phyloP scores from a whole-genome alignment of 2,113 vertebrate species.

The Nettapus auritus region DNA sequence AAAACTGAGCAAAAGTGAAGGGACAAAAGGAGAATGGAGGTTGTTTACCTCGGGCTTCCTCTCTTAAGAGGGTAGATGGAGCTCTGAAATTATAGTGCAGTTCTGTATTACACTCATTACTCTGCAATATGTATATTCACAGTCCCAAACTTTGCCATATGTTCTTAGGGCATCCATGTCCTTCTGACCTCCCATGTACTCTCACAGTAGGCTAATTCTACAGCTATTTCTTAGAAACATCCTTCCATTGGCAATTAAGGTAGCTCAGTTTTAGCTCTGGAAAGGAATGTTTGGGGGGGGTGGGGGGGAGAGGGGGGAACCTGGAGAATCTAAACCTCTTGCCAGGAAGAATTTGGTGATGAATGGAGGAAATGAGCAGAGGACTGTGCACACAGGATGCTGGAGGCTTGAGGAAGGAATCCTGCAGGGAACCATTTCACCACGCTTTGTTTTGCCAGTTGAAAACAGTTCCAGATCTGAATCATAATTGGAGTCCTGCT shows the following conservation, averaged over 20 bases:
- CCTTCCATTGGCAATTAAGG: neutral
- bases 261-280: neutral
- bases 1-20: neutral
- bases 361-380: slow-evolving; percentile 15
- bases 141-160: neutral
- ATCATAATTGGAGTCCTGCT: slow-evolving; percentile 7
- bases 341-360: slow-evolving; percentile 14
- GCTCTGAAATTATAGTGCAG: neutral
- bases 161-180: neutral
- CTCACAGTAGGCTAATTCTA: neutral
- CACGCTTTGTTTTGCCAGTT: slow-evolving; percentile 29
- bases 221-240: neutral
- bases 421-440: neutral
- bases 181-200: neutral
- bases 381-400: neutral
- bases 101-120: neutral
- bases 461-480: slow-evolving; percentile 6
- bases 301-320: neutral
- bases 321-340: neutral
- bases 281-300: neutral
- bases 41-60: neutral
- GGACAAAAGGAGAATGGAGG: neutral
- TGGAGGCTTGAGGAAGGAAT: neutral
- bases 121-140: neutral
- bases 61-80: neutral